phyloP scores from a whole-genome alignment of 2,113 vertebrate genomes.

The Orycteropus afer region DNA sequence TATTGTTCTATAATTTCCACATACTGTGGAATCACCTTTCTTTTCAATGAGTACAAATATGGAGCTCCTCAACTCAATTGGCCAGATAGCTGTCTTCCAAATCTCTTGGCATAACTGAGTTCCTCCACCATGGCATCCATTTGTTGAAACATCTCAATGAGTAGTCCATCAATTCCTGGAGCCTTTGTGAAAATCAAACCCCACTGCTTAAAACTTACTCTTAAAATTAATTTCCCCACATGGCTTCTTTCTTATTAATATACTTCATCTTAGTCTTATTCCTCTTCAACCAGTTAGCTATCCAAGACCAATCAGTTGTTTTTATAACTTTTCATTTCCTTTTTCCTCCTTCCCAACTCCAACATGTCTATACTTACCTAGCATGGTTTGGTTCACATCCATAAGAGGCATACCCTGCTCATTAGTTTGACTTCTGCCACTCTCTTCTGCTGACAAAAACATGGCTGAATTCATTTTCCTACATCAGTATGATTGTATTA shows the following conservation, averaged over 20 bases:
- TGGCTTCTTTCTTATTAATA: neutral
- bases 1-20: too few relatives aligned
- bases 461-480: neutral
- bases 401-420: neutral
- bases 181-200: conserved; percentile 32
- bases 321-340: conserved; percentile 1
- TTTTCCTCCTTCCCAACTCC: neutral
- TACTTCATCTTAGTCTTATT: neutral
- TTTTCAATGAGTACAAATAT: too few relatives aligned
- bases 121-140: too few relatives aligned
- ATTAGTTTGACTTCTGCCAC: neutral
- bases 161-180: too few relatives aligned
- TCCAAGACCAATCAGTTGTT: neutral
- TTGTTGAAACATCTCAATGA: neutral
- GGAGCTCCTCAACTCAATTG: too few relatives aligned
- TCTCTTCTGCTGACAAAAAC: neutral
- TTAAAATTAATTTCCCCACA: neutral
- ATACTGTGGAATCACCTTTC: too few relatives aligned
- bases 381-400: neutral
- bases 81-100: too few relatives aligned
- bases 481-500: neutral
- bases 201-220: neutral
- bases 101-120: too few relatives aligned
- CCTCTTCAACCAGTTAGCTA: neutral
- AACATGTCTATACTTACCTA: neutral